Evolutionary conservation across 2,113 vertebrate species (phyloP), one percentile per base, ranked within the genome.

Genomic region (Camelus dromedarius): DNA sequence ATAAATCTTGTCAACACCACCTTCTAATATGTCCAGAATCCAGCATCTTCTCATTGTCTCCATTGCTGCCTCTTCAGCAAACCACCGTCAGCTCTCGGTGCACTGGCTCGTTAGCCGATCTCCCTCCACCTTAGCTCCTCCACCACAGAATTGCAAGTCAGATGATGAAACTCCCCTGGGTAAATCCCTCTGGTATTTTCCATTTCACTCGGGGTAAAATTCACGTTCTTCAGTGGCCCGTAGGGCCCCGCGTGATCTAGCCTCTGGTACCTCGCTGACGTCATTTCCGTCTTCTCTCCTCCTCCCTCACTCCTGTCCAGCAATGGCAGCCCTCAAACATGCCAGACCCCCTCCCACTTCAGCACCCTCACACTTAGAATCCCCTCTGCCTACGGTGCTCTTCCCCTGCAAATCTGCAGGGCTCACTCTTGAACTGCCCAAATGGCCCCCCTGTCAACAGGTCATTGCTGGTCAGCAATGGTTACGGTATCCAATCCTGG

Each of bases 321-420:
- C 16, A 11, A 0, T 1, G 32, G 72, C 38, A 50, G 24, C n/a
- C 46, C 30, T 73, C 8, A 35, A 6, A 26, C 35, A 22, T 13
- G 48, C n/a, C 22, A 58, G 42, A 13, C 28, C 0, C 62, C 54
- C 9, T 52, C 48, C 52, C 11, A 24, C 13, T 16, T 89, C n/a
- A 3, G 10, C 35, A 26, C 28, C 30, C 6, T 77, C 20, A 1
- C 5, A 0, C 12, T 4, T 2, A 28, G 13, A 30, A 56, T 72
- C 15, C 52, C 32, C 4, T 35, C 58, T 38, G 16, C 32, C 26
- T 46, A 50, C 8, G 2, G 0, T 26, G 22, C 0, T 15, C 50
- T 50, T 66, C 12, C n/a, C 4, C 28, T 20, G 15, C 0, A 1
- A 2, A 19, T 20, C 70, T 79, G 7, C 18, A 26, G 5, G 85